Conservation (phyloP, 2,113 vertebrate genomes). For the Progne subis region DNA sequence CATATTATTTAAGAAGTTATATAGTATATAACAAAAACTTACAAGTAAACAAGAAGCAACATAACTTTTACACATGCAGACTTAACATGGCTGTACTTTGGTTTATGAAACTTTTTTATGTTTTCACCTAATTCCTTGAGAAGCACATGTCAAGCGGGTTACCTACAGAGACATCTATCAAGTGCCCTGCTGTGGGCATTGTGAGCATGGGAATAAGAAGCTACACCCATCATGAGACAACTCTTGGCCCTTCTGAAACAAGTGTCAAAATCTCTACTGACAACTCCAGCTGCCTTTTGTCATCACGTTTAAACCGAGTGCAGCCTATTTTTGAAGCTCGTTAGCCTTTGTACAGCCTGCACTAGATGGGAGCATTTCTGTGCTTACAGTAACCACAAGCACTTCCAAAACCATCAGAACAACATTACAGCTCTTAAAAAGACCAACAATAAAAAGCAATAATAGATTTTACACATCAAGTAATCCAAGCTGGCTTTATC, state of each 20-base stretch:
- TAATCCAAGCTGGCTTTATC: neutral
- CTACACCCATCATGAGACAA: fast-evolving
- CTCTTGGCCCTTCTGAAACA: neutral
- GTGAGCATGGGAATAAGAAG: neutral
- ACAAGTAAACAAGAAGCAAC: neutral
- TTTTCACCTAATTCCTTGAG: neutral
- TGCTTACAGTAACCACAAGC: neutral
- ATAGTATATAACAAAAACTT: neutral
- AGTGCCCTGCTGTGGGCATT: neutral
- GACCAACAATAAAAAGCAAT: neutral
- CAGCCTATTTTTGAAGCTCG: neutral
- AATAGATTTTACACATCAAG: neutral
- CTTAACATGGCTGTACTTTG: neutral
- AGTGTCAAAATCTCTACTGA: neutral
- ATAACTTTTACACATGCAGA: neutral
- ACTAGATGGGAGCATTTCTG: neutral
- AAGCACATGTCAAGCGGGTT: neutral
- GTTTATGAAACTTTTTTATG: neutral
- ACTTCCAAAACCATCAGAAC: neutral
- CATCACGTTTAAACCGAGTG: fast-evolving
- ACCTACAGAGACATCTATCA: neutral
- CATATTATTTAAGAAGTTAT: neutral
- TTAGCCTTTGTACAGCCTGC: neutral
- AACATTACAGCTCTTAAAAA: neutral
- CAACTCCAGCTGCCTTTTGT: neutral